These are phyloP conservation scores for Chamaea fasciata DNA, from an alignment of 2,113 vertebrate genomes.

Conservation along the genomic window DNA sequence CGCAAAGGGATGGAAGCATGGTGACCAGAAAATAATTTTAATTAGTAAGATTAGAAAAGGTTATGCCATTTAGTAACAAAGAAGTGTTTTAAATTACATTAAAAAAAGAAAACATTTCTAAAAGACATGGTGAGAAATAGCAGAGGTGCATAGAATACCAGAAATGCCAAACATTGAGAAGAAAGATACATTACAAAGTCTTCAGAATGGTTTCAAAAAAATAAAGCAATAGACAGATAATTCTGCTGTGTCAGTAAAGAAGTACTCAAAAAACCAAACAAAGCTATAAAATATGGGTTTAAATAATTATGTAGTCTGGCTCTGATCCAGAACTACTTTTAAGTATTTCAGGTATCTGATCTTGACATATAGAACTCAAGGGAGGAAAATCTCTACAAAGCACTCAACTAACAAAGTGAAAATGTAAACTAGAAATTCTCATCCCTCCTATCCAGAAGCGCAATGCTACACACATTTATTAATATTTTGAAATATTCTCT, in stretches of 20 bases:
- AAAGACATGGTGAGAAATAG: background rate
- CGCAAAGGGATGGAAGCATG: background rate
- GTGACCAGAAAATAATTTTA: background rate
- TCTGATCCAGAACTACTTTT: background rate
- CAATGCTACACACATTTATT: background rate
- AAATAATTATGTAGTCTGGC: background rate
- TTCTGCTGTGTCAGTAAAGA: background rate
- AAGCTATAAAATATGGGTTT: background rate
- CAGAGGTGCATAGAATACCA: rapidly evolving
- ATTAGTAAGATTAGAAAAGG: background rate
- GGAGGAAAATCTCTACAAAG: background rate
- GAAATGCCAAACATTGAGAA: background rate
- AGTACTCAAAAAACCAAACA: background rate
- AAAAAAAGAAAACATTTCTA: background rate
- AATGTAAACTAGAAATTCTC: background rate
- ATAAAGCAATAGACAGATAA: background rate
- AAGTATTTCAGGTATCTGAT: background rate
- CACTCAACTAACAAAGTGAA: background rate
- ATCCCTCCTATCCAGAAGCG: background rate
- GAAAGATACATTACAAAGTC: background rate
- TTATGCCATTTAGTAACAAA: background rate
- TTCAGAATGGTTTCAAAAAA: background rate
- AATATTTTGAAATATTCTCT: background rate
- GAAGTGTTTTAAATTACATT: background rate
- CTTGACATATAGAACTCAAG: background rate